Base-by-base conservation (phyloP, 2,113 vertebrate species). In the Sardina pilchardus region DNA sequence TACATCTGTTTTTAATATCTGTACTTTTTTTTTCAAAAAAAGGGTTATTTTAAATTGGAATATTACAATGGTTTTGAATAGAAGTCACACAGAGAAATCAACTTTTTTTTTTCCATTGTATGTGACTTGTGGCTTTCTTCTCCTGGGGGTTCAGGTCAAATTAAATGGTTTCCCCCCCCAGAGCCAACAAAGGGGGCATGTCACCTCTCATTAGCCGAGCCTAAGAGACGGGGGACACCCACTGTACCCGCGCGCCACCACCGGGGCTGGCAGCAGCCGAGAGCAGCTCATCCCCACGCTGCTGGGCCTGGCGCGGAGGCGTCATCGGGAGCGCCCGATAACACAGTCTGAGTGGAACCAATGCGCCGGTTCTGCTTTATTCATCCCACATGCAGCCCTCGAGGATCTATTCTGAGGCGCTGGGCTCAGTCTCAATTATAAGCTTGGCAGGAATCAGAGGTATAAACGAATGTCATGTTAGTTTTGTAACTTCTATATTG, bases 141-240 rank as follows among this genome's bases (percentile, higher is more conserved):
- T 59, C 5, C 4, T 21, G 53, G 21, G 21, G 53, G 53, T 24
- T 24, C 53, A 59, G 53, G 53, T 6, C 34, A 19, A 81, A 8
- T 44, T 19, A 81, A 75, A 84, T 47, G 16, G 19, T 14, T n/a
- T 47, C 19, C 34, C 63, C 59, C 63, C 63, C 30, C 44, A 84
- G 6, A 42, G 30, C 39, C n/a, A 36, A 44, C 39, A 44, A 26
- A 44, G 56, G 83, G 84, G 86, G 47, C 39, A 87, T 89, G 90
- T 87, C 90, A 63, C 87, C 83, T 87, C 26, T 89, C 83, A 90
- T 91, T 90, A 88, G 39, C 2, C 14, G 71, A 67, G 19, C 9
- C 67, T 81, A 30, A 80, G 3, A 6, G 82, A 56, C 34, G 21
- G 34, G n/a, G 53, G 59, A 84, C n/a, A 85, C 83, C 85, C 26